These are phyloP conservation scores for Volucella bombylans DNA, from an alignment of 2,888 invertebrate genomes.

Conservation along the genomic window DNA sequence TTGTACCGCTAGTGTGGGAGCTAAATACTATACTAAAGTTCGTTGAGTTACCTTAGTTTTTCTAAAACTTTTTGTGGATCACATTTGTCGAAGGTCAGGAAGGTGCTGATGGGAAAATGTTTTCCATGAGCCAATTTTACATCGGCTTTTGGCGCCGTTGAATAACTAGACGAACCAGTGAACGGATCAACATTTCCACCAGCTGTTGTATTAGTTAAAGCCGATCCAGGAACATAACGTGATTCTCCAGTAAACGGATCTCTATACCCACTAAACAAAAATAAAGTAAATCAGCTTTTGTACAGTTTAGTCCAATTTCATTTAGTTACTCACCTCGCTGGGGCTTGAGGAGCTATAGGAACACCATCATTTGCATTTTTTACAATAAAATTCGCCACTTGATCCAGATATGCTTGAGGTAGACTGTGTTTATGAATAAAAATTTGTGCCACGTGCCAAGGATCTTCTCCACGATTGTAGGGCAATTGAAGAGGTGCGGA, in stretches of 20 bases:
- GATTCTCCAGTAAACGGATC: conserved; percentile 89
- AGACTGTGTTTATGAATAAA: conserved; percentile 94
- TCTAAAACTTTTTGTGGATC: conserved; percentile 89
- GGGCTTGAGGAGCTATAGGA: conserved; percentile 57
- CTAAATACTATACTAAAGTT: too few relatives aligned
- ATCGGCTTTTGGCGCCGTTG: conserved; percentile 83
- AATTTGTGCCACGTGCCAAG: conserved; percentile 94
- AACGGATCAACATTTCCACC: conserved; percentile 86
- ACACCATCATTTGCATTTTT: conserved; percentile 85
- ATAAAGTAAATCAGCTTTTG: neutral
- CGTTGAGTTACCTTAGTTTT: conserved; percentile 83
- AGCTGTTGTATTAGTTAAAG: conserved; percentile 76
- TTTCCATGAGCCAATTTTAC: conserved; percentile 78
- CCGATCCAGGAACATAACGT: conserved; percentile 86
- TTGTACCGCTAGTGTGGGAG: too few relatives aligned
- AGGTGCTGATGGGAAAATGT: conserved; percentile 83
- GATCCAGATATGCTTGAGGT: conserved; percentile 93
- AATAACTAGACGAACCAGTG: conserved; percentile 88
- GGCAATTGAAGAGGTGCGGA: conserved; percentile 94
- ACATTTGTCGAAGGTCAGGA: conserved; percentile 90
- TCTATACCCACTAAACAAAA: conserved; percentile 81
- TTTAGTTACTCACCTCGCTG: conserved; percentile 71
- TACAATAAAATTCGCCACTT: conserved; percentile 95
- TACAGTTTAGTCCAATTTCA: too few relatives aligned
- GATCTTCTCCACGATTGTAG: conserved; percentile 94